These are phyloP conservation scores for Probaryconus sp. DNA, from an alignment of 1,140 invertebrate genomes.

Conservation along the genomic window DNA sequence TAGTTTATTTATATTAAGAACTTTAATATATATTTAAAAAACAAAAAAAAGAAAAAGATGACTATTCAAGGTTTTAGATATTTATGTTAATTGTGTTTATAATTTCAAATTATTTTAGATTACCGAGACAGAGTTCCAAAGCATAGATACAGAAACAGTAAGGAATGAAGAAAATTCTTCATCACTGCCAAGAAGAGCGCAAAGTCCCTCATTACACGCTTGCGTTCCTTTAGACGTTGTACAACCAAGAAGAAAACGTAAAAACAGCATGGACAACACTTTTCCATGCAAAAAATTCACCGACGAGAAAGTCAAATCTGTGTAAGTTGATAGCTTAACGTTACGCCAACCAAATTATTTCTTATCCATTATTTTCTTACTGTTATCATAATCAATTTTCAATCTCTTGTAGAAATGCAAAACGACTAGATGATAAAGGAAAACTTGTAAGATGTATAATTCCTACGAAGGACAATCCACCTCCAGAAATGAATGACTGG, in stretches of 20 bases:
- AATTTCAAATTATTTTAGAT: conserved; percentile 58
- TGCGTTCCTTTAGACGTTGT: conserved; percentile 70
- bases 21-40: no score
- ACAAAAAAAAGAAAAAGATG: no score
- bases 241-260: conserved; percentile 73
- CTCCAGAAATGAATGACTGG: conserved; percentile 87
- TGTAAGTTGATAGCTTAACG: conserved; percentile 23
- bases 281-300: conserved; percentile 71
- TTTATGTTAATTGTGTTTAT: not conserved
- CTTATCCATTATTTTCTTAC: conserved; percentile 8
- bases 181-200: conserved; percentile 61
- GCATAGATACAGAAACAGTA: conserved; percentile 69
- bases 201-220: conserved; percentile 69
- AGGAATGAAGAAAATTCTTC: conserved; percentile 65
- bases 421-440: conserved; percentile 75
- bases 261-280: conserved; percentile 72
- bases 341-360: conserved; percentile 8
- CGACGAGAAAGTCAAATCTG: conserved; percentile 33
- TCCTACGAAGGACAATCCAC: conserved; percentile 88
- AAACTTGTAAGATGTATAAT: conserved; percentile 81
- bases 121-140: conserved; percentile 71
- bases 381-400: not conserved
- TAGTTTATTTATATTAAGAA: no score
- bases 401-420: conserved; percentile 63
- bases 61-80: conserved; percentile 3